Base-by-base conservation (phyloP, 1,140 invertebrate species). In the Phymastichus coffea region DNA sequence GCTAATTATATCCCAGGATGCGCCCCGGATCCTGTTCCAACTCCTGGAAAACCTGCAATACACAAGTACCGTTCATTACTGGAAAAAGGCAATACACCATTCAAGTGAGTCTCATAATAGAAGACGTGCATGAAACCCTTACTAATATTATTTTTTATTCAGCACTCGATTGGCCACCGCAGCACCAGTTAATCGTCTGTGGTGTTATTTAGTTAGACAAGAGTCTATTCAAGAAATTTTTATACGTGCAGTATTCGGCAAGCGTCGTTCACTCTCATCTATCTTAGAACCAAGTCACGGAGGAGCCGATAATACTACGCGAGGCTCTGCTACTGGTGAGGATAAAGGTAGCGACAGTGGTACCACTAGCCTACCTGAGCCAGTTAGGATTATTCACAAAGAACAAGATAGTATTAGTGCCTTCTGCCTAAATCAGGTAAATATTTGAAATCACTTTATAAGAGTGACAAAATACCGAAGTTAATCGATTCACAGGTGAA, bases 321-420 rank as follows among this genome's bases (percentile, higher is more conserved):
- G 82, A 77, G 71, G 79, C 52, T 57, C 65, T 48, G 75, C 63
- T 58, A 72, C 66, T 38, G 73, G 71, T 17, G 78, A 79, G 60
- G 74, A 80, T 54, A 75, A 76, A 57, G 73, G 73, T 58, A 80
- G 78, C 44, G 77, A 81, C 59, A 81, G 80, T 58, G 82, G 73
- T 70, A 85, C 68, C 15, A 73, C 66, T 14, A 77, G 71, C 63
- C 74, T 87, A 61, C 83, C 87, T 43, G 91, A 92, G 68, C 91
- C 94, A 37, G 93, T 98, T 55, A 86, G 95, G 57, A 95, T 99
- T 62, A 96, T 99, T 61, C 97, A 99, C 75, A 98, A 98, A 81
- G 97, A 99, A 75, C 95, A 98, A 82, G 97, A 99, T 78, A 94
- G 94, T 56, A 98, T 99, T 62, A 89, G 94, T 64, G 92, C 97